Percentiles rank a stretch among this genome's conserved stretches.
phyloP scores from a whole-genome alignment of 1,140 invertebrate species.

The Lucilia sericata region DNA sequence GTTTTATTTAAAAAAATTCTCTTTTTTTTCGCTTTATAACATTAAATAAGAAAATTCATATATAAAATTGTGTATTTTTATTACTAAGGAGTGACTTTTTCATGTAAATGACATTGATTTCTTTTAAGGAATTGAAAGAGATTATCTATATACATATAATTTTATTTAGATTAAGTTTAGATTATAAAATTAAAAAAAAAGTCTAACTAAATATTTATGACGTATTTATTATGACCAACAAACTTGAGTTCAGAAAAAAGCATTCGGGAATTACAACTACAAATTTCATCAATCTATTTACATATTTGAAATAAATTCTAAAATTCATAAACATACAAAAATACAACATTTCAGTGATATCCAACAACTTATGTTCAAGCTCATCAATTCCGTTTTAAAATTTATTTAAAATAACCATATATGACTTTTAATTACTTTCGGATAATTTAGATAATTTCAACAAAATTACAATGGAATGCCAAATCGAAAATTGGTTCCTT shows the following conservation, averaged over 20 bases:
- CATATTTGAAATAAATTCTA: no score
- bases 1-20: not conserved
- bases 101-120: constrained; percentile 12
- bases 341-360: no score
- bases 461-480: constrained; percentile 92
- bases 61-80: not conserved
- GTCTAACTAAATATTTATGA: no score
- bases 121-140: not conserved
- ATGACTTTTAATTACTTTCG: not conserved
- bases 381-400: no score
- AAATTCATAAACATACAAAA: no score
- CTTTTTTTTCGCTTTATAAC: not conserved
- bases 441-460: constrained; percentile 77
- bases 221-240: no score
- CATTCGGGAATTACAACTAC: no score
- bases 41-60: not conserved
- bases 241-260: no score
- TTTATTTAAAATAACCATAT: no score
- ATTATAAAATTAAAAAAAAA: no score
- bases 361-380: no score
- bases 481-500: constrained; percentile 93
- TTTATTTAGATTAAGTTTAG: not conserved
- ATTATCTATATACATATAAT: not conserved
- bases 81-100: constrained; percentile 25
- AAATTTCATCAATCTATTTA: no score